Evolutionary conservation across 2,113 vertebrate species (phyloP).

Genomic region (Pachypanchax playfairii): DNA sequence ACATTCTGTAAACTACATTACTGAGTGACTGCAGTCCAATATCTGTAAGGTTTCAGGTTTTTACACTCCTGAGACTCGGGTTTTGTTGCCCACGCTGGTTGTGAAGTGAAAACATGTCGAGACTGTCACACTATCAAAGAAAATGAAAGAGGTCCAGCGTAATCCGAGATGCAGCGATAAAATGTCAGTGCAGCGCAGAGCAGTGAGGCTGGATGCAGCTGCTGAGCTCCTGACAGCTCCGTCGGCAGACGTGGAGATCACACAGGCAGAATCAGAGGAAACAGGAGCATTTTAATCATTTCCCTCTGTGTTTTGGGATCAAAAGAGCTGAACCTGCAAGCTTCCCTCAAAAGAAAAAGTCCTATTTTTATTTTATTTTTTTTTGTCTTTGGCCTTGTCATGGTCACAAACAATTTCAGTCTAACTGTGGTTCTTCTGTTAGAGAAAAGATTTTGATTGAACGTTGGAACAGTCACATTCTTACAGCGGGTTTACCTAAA

Average conservation of each 20-base stretch:
- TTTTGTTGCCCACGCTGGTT: constrained; percentile 12
- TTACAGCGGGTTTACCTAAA: no score
- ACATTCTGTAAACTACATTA: background rate
- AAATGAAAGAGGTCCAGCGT: constrained; percentile 50
- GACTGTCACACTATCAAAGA: constrained; percentile 56
- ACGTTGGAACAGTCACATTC: no score
- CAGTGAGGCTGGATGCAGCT: constrained; percentile 25
- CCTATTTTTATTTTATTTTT: no score
- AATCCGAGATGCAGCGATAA: constrained; percentile 52
- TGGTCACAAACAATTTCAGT: background rate
- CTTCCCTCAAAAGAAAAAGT: background rate
- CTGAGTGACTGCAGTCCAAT: background rate
- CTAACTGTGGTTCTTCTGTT: background rate
- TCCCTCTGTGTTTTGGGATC: constrained; percentile 23
- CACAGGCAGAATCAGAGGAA: no score
- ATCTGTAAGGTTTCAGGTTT: constrained; percentile 8
- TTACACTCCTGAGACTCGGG: constrained; percentile 19
- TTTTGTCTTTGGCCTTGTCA: background rate
- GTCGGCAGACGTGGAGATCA: constrained; percentile 54
- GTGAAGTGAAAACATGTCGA: constrained; percentile 36
- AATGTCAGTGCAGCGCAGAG: constrained; percentile 40
- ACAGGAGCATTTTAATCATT: constrained; percentile 36
- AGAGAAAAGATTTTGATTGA: no score
- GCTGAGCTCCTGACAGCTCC: constrained; percentile 54
- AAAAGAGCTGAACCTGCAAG: constrained; percentile 11